Percentiles rank a stretch among this genome's conserved stretches.
These are phyloP conservation scores for Bursaphelenchus okinawaensis DNA, from an alignment of 2,888 invertebrate species.

Conservation along the genomic window DNA sequence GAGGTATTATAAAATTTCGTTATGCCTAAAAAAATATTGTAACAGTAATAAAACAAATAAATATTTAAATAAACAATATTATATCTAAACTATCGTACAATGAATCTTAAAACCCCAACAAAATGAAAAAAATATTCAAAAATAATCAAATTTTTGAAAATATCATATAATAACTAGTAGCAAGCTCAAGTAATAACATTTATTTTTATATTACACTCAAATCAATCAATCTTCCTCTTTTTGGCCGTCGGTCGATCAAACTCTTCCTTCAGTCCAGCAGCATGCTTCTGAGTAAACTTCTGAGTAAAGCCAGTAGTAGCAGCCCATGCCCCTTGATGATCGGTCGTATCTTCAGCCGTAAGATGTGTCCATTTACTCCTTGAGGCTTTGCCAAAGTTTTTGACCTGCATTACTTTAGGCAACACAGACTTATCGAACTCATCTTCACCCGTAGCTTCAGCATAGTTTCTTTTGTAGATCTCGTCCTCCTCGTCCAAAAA, in stretches of 20 bases:
- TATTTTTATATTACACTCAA: neutral
- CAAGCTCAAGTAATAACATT: no score
- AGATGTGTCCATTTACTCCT: constrained; percentile 97
- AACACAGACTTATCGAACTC: constrained; percentile 97
- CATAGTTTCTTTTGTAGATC: constrained; percentile 77
- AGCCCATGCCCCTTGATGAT: constrained; percentile 80
- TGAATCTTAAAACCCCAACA: no score
- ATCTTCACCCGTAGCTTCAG: constrained; percentile 92
- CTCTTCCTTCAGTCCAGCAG: constrained; percentile 85
- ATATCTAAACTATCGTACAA: no score
- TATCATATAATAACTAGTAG: no score
- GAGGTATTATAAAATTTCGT: no score
- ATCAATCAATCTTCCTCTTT: constrained; percentile 59
- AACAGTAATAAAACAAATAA: no score
- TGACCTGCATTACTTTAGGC: constrained; percentile 97
- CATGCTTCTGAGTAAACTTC: constrained; percentile 78
- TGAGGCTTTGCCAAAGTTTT: constrained; percentile 97
- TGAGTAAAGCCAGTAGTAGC: constrained; percentile 80
- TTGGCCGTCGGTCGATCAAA: constrained; percentile 79
- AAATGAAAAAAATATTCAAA: no score
- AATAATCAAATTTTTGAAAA: no score
- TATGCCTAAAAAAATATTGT: no score
- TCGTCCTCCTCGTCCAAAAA: constrained; percentile 68
- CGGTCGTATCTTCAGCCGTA: constrained; percentile 97
- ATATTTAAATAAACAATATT: no score